Conservation (phyloP, 2,113 vertebrate genomes). For the Etheostoma spectabile region DNA sequence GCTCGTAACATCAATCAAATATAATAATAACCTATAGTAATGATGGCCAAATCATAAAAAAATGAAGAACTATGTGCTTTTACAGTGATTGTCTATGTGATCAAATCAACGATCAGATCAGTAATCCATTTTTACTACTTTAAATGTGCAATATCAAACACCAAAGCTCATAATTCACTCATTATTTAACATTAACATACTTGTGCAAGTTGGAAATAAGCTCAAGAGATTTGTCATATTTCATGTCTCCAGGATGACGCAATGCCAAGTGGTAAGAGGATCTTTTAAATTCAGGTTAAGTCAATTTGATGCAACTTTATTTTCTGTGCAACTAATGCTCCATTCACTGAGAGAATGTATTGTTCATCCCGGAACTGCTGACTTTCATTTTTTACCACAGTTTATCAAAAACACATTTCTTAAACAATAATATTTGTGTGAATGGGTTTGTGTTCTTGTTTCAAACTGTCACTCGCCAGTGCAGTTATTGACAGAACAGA, state of each 20-base stretch:
- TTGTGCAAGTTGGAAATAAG: background rate
- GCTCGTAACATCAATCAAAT: background rate
- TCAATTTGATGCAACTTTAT: background rate
- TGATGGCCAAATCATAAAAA: background rate
- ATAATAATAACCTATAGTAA: background rate
- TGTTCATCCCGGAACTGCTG: constrained; percentile 15
- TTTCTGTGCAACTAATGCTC: constrained; percentile 2
- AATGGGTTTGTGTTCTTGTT: background rate
- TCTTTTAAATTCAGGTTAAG: background rate
- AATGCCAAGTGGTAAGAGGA: background rate
- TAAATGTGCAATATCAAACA: background rate
- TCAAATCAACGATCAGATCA: background rate
- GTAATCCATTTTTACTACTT: background rate
- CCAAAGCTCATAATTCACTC: background rate
- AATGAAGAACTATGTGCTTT: background rate
- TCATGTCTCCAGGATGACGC: background rate
- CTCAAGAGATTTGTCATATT: background rate
- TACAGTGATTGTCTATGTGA: background rate
- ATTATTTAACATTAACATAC: background rate
- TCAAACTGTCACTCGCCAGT: background rate
- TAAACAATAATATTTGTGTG: constrained; percentile 4
- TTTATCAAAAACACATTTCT: constrained; percentile 41
- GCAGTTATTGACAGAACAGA: background rate
- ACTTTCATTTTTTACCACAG: background rate
- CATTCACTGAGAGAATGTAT: constrained; percentile 9